Percentiles rank a stretch among this genome's conserved stretches.
Evolutionary conservation across 23 tunicate species (phyloP).

Genomic region (Corella eumyota): DNA sequence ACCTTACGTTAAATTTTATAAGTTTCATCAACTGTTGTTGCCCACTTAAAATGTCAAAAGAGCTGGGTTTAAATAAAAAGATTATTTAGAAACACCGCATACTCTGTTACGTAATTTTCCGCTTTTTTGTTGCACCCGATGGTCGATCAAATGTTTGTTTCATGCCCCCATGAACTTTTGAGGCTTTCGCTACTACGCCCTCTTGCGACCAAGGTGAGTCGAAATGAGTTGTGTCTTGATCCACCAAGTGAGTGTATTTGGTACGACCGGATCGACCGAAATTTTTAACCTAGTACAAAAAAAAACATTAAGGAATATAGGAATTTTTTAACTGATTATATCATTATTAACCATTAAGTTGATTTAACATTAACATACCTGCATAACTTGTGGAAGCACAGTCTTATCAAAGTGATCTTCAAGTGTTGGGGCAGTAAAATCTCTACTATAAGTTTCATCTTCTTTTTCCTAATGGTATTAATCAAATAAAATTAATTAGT

Average conservation of each 20-base stretch:
- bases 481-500: not conserved
- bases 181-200: conserved; percentile 30
- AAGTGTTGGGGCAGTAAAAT: conserved; percentile 83
- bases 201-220: conserved; percentile 93
- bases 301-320: not conserved
- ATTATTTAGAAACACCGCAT: no score
- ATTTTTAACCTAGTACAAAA: conserved; percentile 53
- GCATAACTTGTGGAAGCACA: conserved; percentile 95
- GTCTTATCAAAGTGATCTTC: conserved; percentile 98
- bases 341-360: no score
- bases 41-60: no score
- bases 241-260: conserved; percentile 95
- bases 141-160: conserved; percentile 86
- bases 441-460: conserved; percentile 40
- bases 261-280: conserved; percentile 99
- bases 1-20: no score
- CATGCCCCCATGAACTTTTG: conserved; percentile 83
- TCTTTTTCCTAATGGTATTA: conserved; percentile 58
- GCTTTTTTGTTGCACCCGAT: conserved; percentile 3
- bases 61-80: no score
- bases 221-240: conserved; percentile 86
- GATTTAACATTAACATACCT: no score
- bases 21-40: no score
- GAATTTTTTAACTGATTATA: not conserved
- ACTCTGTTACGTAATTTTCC: no score